A percentile compares a stretch with the other conserved stretches of the same genome.
These are phyloP conservation scores for Belonocnema kinseyi DNA, from an alignment of 1,140 invertebrate species.

Conservation along the genomic window DNA sequence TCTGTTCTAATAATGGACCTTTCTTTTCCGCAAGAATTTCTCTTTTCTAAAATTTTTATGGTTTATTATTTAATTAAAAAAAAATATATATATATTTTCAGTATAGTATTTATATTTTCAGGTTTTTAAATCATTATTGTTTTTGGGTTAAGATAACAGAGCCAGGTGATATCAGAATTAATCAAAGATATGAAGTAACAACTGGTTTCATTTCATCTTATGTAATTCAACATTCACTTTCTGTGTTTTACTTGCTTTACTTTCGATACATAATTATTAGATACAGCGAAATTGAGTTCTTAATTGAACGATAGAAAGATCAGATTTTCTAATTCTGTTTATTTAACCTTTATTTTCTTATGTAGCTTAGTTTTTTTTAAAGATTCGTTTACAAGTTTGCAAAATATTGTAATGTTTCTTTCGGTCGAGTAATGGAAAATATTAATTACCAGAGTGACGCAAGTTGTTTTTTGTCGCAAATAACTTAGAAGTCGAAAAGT, in stretches of 20 bases:
- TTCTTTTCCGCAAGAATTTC: not conserved
- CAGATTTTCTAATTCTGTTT: too few relatives aligned
- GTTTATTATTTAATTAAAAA: not conserved
- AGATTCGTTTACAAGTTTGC: too few relatives aligned
- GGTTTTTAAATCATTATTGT: too few relatives aligned
- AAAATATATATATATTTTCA: too few relatives aligned
- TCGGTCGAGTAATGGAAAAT: too few relatives aligned
- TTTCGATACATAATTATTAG: slow-evolving; percentile 31
- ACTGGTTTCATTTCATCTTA: slow-evolving; percentile 49
- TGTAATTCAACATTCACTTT: slow-evolving; percentile 55
- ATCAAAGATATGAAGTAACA: slow-evolving; percentile 40
- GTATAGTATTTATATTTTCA: not conserved
- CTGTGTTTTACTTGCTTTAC: slow-evolving; percentile 28
- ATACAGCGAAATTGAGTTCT: not conserved
- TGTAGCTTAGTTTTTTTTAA: too few relatives aligned
- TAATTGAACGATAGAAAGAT: not conserved
- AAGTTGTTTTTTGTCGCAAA: too few relatives aligned
- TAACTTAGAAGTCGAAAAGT: too few relatives aligned
- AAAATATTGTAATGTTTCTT: too few relatives aligned
- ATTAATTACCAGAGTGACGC: too few relatives aligned
- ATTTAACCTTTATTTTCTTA: too few relatives aligned
- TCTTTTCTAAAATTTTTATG: not conserved
- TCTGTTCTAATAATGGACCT: not conserved
- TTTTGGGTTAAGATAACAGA: too few relatives aligned
- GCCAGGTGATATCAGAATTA: not conserved